Evolutionary conservation across 2,888 invertebrate genomes (phyloP).

Genomic region (Drosophila ezoana): DNA sequence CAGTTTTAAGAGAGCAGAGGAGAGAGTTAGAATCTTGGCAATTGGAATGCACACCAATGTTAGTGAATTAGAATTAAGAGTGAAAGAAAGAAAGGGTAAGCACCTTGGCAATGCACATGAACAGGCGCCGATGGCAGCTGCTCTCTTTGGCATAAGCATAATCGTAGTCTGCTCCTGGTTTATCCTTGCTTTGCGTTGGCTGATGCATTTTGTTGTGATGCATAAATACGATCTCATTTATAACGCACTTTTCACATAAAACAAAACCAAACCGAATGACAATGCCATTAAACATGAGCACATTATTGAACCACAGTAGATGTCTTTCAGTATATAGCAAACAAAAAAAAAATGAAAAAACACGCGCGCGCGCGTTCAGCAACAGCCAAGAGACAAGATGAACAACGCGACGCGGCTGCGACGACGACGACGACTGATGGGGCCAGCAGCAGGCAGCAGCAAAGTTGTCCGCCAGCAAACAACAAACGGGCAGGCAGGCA

Average conservation of each 20-base stretch:
- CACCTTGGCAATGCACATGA: conserved; percentile 79
- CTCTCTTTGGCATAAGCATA: conserved; percentile 53
- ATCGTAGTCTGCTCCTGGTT: conserved; percentile 31
- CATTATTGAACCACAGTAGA: conserved; percentile 24
- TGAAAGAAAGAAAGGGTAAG: conserved; percentile 18
- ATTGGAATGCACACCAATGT: not conserved
- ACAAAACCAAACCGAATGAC: conserved; percentile 2
- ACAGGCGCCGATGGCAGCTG: conserved; percentile 77
- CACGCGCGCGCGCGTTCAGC: conserved; percentile 23
- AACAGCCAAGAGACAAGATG: conserved; percentile 44
- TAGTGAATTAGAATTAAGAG: not conserved
- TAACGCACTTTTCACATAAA: conserved; percentile 31
- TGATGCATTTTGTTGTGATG: conserved; percentile 43
- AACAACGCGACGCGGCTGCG: conserved; percentile 60
- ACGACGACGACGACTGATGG: conserved; percentile 55
- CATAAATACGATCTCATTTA: conserved; percentile 22
- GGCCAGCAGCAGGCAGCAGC: conserved; percentile 35
- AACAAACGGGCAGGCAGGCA: conserved; percentile 11
- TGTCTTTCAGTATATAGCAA: conserved; percentile 12
- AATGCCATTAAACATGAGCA: conserved; percentile 11
- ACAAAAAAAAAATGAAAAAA: not conserved
- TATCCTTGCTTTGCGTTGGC: conserved; percentile 37
- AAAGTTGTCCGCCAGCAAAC: conserved; percentile 42
- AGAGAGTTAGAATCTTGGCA: not conserved
- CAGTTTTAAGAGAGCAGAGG: not conserved